Conservation (phyloP, 2,113 vertebrate species). For the Pongo abelii region DNA sequence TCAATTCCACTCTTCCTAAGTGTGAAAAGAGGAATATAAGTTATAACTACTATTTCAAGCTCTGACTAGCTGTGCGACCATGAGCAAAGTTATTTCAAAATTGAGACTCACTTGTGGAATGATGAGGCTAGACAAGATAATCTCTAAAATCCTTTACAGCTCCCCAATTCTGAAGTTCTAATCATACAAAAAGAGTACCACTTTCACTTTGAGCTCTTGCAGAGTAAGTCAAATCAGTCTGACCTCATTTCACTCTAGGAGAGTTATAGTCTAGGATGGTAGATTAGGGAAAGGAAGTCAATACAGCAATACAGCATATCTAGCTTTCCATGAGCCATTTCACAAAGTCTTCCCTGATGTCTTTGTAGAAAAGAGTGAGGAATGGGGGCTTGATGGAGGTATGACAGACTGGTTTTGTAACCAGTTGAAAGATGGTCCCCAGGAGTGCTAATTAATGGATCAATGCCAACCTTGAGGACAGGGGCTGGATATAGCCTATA, state of each 20-base stretch:
- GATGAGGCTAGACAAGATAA: slow-evolving; percentile 33
- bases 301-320: not conserved
- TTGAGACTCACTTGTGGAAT: slow-evolving; percentile 55
- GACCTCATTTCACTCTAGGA: slow-evolving; percentile 38
- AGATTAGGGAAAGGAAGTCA: not conserved
- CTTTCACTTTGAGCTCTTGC: not conserved
- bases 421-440: not conserved
- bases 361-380: slow-evolving; percentile 7
- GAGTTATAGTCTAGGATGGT: not conserved
- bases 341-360: not conserved
- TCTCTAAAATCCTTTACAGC: slow-evolving; percentile 42
- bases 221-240: slow-evolving; percentile 12
- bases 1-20: slow-evolving; percentile 63
- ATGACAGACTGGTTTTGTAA: not conserved
- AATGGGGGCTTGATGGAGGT: not conserved
- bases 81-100: slow-evolving; percentile 69
- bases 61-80: slow-evolving; percentile 62
- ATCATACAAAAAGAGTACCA: slow-evolving; percentile 16
- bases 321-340: not conserved
- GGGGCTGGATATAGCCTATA: not conserved
- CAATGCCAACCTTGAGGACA: not conserved
- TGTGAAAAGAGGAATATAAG: slow-evolving; percentile 66
- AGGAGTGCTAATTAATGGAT: slow-evolving; percentile 29
- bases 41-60: slow-evolving; percentile 65
- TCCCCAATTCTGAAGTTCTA: slow-evolving; percentile 12